These are phyloP conservation scores for Agrochola circellaris DNA, from an alignment of 2,888 invertebrate genomes.

Conservation along the genomic window DNA sequence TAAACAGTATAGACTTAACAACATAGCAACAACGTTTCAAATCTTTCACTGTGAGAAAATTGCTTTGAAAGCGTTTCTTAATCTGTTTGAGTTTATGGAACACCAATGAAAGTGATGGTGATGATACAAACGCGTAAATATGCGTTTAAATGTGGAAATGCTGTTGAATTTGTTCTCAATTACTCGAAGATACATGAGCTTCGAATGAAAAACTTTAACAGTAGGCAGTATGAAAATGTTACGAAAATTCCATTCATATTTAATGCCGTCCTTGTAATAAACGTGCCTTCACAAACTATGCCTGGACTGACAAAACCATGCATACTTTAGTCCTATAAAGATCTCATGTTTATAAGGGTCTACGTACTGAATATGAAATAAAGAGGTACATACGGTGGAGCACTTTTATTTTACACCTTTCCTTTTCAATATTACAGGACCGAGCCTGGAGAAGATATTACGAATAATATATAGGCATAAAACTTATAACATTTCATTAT, in stretches of 20 bases:
- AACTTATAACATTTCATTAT: constrained; percentile 81
- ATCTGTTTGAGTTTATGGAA: constrained; percentile 34
- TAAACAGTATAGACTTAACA: constrained; percentile 53
- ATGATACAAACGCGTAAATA: constrained; percentile 45
- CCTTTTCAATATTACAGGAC: constrained; percentile 57
- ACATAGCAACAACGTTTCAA: constrained; percentile 41
- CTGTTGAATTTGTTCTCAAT: constrained; percentile 36
- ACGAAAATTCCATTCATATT: constrained; percentile 34
- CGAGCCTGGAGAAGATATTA: constrained; percentile 43
- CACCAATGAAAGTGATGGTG: constrained; percentile 44
- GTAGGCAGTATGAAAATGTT: constrained; percentile 19
- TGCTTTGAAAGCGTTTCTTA: constrained; percentile 41
- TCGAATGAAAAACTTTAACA: constrained; percentile 21
- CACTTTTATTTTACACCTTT: constrained; percentile 55
- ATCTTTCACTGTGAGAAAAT: constrained; percentile 46
- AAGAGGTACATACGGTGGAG: constrained; percentile 31
- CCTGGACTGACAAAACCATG: constrained; percentile 47
- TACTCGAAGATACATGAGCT: constrained; percentile 26
- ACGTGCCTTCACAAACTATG: constrained; percentile 38
- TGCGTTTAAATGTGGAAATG: constrained; percentile 17
- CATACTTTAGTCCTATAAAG: constrained; percentile 53
- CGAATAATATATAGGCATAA: constrained; percentile 76
- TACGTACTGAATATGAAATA: constrained; percentile 53
- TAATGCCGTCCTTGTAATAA: constrained; percentile 38
- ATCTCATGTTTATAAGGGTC: constrained; percentile 57